Evolutionary conservation across 2,888 invertebrate species (phyloP).

Genomic region (Branchinecta sandiegonensis): DNA sequence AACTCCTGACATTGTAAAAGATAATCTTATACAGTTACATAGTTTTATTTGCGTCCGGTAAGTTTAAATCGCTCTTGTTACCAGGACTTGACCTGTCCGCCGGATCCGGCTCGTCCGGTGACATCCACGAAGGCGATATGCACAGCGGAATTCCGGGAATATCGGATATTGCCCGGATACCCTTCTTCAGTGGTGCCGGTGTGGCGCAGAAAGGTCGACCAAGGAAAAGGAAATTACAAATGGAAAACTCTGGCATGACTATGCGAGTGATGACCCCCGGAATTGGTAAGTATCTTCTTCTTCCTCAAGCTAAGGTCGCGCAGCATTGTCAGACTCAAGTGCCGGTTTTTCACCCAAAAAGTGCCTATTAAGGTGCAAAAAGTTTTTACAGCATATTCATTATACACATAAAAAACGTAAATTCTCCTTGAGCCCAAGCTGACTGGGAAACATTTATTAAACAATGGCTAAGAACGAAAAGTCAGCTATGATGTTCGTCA

Average conservation of each 20-base stretch:
- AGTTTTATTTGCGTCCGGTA: not conserved
- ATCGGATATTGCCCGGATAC: conserved; percentile 4
- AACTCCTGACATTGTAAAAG: not conserved
- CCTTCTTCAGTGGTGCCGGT: conserved; percentile 46
- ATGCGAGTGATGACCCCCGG: conserved; percentile 51
- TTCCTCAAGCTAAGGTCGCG: too few species aligned
- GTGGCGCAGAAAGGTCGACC: conserved; percentile 72
- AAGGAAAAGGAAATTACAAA: conserved; percentile 50
- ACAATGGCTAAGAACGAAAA: too few species aligned
- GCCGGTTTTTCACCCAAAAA: too few species aligned
- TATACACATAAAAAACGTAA: too few species aligned
- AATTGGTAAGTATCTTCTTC: conserved; percentile 48
- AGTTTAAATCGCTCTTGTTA: conserved; percentile 22
- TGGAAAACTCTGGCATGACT: conserved; percentile 36
- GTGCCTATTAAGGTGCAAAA: too few species aligned
- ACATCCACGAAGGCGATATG: conserved; percentile 40
- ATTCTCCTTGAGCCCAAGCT: too few species aligned
- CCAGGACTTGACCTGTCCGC: conserved; percentile 17
- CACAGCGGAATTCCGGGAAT: conserved; percentile 35
- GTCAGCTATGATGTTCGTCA: too few species aligned
- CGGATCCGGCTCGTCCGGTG: conserved; percentile 34
- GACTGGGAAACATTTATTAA: too few species aligned
- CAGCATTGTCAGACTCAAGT: too few species aligned
- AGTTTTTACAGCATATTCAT: too few species aligned
- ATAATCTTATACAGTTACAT: not conserved